Percentiles rank a stretch among this genome's conserved stretches.
Evolutionary conservation across 64 coral and sea anemone genomes (phyloP).

Genomic region (Pocillopora damicornis): DNA sequence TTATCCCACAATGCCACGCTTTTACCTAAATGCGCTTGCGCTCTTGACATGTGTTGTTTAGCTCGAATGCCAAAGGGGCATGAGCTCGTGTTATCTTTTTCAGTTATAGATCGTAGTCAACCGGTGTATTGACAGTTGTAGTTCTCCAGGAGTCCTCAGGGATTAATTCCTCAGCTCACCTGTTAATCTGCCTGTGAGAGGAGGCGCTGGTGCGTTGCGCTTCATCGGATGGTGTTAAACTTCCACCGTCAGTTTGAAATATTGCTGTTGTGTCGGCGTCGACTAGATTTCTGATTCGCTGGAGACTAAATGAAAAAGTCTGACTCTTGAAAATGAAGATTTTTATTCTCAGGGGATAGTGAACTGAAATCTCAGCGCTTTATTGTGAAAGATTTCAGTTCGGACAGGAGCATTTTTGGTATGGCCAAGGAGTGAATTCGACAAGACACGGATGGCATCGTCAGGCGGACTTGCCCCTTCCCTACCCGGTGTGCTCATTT

Average conservation of each 20-base stretch:
- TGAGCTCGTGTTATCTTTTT: neutral
- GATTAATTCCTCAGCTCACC: neutral
- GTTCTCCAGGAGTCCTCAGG: neutral
- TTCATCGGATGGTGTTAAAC: neutral
- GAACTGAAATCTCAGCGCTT: neutral
- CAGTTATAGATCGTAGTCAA: neutral
- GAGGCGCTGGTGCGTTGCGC: neutral
- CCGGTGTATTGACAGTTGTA: neutral
- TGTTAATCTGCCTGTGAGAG: neutral
- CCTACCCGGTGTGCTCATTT: neutral
- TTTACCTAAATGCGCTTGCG: neutral
- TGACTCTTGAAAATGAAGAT: neutral
- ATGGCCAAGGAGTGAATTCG: neutral
- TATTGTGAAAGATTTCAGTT: neutral
- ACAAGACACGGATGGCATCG: conserved; percentile 25
- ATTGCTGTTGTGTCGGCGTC: neutral
- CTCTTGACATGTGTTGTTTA: conserved; percentile 12
- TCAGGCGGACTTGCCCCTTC: conserved; percentile 14
- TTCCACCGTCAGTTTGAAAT: neutral
- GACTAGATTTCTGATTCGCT: neutral
- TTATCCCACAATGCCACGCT: conserved; percentile 3
- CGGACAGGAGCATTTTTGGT: neutral
- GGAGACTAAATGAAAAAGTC: too few relatives aligned
- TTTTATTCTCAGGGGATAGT: neutral
- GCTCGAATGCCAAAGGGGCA: conserved; percentile 26